phyloP scores from a whole-genome alignment of 2,797 vertebrate genomes.

The Aphelocoma californica region DNA sequence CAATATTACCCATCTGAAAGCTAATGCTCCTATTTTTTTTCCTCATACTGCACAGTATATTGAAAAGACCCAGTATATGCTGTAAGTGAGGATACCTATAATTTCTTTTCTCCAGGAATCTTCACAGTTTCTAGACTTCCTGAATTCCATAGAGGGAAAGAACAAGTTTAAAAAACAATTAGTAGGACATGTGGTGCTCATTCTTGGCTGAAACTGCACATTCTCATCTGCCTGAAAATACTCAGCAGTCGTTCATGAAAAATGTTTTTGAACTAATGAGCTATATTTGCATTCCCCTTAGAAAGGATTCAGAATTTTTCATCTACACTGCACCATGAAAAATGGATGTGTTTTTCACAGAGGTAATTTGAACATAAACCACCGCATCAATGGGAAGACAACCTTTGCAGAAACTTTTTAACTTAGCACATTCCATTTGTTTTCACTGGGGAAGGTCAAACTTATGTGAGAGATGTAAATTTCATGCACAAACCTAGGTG shows the following conservation, averaged over 20 bases:
- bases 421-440: slow-evolving; percentile 75
- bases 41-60: neutral
- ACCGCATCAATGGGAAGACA: slow-evolving; percentile 74
- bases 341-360: slow-evolving; percentile 79
- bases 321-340: slow-evolving; percentile 77
- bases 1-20: neutral
- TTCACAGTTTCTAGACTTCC: slow-evolving; percentile 58
- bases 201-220: slow-evolving; percentile 74
- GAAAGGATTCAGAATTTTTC: slow-evolving; percentile 79
- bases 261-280: slow-evolving; percentile 83
- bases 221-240: slow-evolving; percentile 77
- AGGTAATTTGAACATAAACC: slow-evolving; percentile 81
- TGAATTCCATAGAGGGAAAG: slow-evolving; percentile 66
- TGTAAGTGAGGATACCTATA: neutral
- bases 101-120: slow-evolving; percentile 43
- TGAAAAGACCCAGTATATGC: slow-evolving; percentile 4
- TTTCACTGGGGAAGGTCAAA: slow-evolving; percentile 79
- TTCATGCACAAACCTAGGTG: slow-evolving; percentile 79
- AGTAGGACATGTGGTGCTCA: slow-evolving; percentile 73
- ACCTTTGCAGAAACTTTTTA: slow-evolving; percentile 79
- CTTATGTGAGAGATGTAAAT: slow-evolving; percentile 78
- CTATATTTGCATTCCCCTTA: slow-evolving; percentile 82
- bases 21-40: slow-evolving; percentile 33
- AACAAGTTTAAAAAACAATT: slow-evolving; percentile 81
- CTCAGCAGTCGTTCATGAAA: slow-evolving; percentile 79